phyloP scores from a whole-genome alignment of 2,797 vertebrate species.

The Pogoniulus pusillus region DNA sequence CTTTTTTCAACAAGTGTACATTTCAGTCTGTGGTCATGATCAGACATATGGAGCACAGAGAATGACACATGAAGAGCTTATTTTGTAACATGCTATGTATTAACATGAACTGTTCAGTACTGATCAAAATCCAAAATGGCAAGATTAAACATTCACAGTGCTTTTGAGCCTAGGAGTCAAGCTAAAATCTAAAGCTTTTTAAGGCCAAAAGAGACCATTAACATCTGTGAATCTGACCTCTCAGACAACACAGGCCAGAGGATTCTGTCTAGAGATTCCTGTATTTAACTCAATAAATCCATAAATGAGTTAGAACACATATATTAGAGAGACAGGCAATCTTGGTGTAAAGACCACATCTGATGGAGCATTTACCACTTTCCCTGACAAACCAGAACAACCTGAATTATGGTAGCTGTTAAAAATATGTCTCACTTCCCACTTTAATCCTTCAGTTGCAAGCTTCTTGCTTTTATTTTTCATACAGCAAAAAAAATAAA shows the following conservation, averaged over 20 bases:
- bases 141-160: background rate
- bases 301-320: background rate
- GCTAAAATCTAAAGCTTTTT: too few species aligned
- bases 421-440: background rate
- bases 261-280: slow-evolving; percentile 24
- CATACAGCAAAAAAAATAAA: background rate
- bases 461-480: background rate
- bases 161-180: too few species aligned
- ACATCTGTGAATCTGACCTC: slow-evolving; percentile 1
- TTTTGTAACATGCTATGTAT: background rate
- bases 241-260: background rate
- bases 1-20: background rate
- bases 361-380: background rate
- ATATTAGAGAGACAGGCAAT: background rate
- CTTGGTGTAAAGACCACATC: background rate
- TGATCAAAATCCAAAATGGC: background rate
- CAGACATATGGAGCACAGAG: background rate
- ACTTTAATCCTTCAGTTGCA: background rate
- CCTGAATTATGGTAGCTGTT: background rate
- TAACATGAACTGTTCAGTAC: background rate
- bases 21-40: background rate
- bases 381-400: background rate
- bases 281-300: slow-evolving; percentile 32
- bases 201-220: background rate
- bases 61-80: background rate